phyloP scores from a whole-genome alignment of 1,140 invertebrate genomes.

The Plodia interpunctella region DNA sequence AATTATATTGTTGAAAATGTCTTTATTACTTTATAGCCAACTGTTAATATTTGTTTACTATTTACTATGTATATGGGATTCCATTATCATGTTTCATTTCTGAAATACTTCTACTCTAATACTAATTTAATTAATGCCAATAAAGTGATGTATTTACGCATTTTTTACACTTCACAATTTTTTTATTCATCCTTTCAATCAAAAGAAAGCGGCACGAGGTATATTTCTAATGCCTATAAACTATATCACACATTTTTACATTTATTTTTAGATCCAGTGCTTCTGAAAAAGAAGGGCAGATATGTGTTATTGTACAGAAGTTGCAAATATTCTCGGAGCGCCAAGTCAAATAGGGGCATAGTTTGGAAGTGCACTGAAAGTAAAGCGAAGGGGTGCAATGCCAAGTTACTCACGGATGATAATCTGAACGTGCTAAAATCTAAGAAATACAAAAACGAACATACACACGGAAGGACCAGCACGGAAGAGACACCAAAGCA shows the following conservation, averaged over 20 bases:
- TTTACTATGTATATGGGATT: no score
- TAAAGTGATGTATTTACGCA: no score
- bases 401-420: constrained; percentile 48
- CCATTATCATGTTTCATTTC: no score
- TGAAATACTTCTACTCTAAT: no score
- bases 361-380: constrained; percentile 58
- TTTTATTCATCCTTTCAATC: no score
- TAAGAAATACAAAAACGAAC: constrained; percentile 31
- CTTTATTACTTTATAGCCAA: no score
- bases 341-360: constrained; percentile 57
- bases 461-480: constrained; percentile 39
- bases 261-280: constrained; percentile 53
- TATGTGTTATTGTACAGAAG: constrained; percentile 50
- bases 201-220: no score
- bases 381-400: constrained; percentile 48
- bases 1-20: no score
- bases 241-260: not conserved
- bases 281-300: constrained; percentile 54
- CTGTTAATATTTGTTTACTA: no score
- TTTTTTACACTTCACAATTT: no score
- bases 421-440: constrained; percentile 40
- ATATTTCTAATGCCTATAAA: no score
- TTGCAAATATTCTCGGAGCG: constrained; percentile 38
- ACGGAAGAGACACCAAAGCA: constrained; percentile 50
- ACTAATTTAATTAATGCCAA: no score